Base-by-base conservation (phyloP, 2,797 vertebrate genomes). In the Pteronotus mesoamericanus region DNA sequence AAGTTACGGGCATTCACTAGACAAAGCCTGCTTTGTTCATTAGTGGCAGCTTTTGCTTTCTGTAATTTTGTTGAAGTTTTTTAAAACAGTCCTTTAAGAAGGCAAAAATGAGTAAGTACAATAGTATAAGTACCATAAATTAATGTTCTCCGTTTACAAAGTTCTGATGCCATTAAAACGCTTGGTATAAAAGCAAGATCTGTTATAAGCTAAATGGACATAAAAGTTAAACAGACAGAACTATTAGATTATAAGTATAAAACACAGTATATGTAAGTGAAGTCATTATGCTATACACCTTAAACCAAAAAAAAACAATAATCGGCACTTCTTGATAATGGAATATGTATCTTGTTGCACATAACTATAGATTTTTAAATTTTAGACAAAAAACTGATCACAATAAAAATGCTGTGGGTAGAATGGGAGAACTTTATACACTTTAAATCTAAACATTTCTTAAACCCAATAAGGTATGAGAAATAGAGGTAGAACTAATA, bases 21-120 rank as follows among this genome's bases (percentile, higher is more conserved):
- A 93, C 86, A 97, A 89, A 96, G 68, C 39, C 84, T 89, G 39
- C 83, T 85, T 96, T 95, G 90, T 96, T 96, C 86, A 69, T 71
- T 71, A 69, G 82, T 77, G 71, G 79, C 87, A 89, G 34, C 37
- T 91, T 97, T 97, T 95, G 53, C 34, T 87, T 95, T 92, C 72
- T 90, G 44, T 93, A 78, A 69, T 94, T 96, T 91, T 95, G 61
- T 93, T 89, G 68, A 32, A 84, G 42, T 96, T 93, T 97, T 94
- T 86, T 97, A 59, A 94, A 89, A 78, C 57, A 94, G 3, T 68
- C 91, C 32, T 79, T 94, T 91, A 77, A 69, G 44, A 93, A 86
- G 93, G 59, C 85, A 94, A 80, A 78, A 91, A 66, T 92, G 37
- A 69, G 12, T 89, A 85, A 96, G 34, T 87, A 61, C 15, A 51